Evolutionary conservation across 2,888 invertebrate species (phyloP).

Genomic region (Cheilosia impressa): DNA sequence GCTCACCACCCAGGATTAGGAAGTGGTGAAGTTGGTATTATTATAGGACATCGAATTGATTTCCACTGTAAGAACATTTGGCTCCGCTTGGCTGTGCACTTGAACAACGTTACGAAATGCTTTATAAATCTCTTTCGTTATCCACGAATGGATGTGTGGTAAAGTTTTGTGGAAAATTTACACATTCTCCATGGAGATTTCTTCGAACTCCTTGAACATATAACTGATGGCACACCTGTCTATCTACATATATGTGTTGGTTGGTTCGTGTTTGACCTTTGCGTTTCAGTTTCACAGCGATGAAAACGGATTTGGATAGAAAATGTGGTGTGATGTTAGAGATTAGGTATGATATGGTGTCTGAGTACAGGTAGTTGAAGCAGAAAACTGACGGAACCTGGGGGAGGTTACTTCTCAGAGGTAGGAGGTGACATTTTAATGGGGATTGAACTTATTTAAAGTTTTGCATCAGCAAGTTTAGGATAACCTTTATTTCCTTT

Average conservation of each 20-base stretch:
- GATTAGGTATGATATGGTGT: conserved; percentile 30
- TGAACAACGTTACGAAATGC: conserved; percentile 28
- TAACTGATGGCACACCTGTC: not conserved
- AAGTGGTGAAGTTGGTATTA: conserved; percentile 8
- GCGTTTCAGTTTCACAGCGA: not conserved
- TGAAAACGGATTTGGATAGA: not conserved
- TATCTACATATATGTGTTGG: not conserved
- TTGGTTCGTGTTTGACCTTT: not conserved
- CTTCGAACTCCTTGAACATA: conserved; percentile 14
- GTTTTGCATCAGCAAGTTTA: conserved; percentile 20
- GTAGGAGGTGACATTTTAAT: conserved; percentile 14
- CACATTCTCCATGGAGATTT: conserved; percentile 46
- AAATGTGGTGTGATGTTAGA: conserved; percentile 23
- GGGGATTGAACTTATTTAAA: conserved; percentile 7
- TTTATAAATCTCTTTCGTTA: conserved; percentile 44
- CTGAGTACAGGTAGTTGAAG: conserved; percentile 2
- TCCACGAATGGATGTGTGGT: conserved; percentile 37
- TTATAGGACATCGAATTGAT: conserved; percentile 48
- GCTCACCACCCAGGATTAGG: conserved; percentile 14
- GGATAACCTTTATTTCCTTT: too few relatives aligned
- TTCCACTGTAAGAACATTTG: conserved; percentile 14
- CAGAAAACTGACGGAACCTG: conserved; percentile 8
- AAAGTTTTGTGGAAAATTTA: conserved; percentile 43
- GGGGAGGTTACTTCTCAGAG: not conserved
- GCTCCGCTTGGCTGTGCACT: not conserved